Base-by-base conservation (phyloP, 2,888 invertebrate species). In the Boloria euphrosyne region DNA sequence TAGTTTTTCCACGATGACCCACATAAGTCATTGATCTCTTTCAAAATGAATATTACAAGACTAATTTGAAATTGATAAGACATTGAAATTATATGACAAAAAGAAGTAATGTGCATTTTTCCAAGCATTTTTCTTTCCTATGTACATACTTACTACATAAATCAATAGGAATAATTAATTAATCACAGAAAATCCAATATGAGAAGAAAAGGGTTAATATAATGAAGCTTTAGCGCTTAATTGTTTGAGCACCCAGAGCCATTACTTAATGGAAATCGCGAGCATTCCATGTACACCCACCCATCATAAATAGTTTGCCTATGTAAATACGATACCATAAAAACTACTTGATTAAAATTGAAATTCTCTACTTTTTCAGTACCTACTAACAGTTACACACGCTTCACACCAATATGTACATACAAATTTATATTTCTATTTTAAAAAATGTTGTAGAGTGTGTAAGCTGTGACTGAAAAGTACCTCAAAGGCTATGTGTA, bases 261-360 rank as follows among this genome's bases (percentile, higher is more conserved):
- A 66, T 66, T 66, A 66, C 62, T 55, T 66, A 62, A 66, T 62
- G 66, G 50, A 46, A 46, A 57, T 46, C 27, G 57, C 57, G 65
- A 57, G n/a, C 53, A 53, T 57, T 57, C 57, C 57, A 46, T 57
- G 57, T 57, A 57, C 22, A 46, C 44, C 27, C 22, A 27, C 44
- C 27, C 46, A 27, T 57, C 57, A 57, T 57, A 57, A 57, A 57
- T 57, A 46, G 46, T 57, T 57, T 46, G 27, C 6, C n/a, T 57
- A 46, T 46, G 16, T 57, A 27, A 46, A 16, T 27, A 44, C 46
- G 31, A 38, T 38, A 7, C 13, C 22, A 55, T 7, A 57, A 57
- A 57, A 57, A 57, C 46, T 46, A 46, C 57, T 57, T 57, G 10
- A 55, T 22, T 55, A n/a, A 57, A 57, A 46, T 27, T 46, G 4